Conservation (phyloP, 2,113 vertebrate species). For the Paramisgurnus dabryanus region DNA sequence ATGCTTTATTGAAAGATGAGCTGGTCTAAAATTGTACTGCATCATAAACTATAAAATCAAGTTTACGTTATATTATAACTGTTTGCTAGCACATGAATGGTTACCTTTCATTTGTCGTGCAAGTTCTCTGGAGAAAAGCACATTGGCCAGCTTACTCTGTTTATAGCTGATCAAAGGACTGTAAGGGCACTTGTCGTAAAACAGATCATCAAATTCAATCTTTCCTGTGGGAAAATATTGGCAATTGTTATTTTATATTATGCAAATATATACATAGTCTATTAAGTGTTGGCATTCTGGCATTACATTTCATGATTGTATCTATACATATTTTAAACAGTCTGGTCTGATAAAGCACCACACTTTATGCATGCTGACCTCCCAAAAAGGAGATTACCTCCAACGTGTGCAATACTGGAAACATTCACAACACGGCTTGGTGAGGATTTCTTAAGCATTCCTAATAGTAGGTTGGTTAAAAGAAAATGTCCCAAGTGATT, state of each 20-base stretch:
- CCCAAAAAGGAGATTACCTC: constrained; percentile 50
- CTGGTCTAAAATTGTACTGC: background rate
- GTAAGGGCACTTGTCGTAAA: constrained; percentile 67
- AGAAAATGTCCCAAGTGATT: constrained; percentile 79
- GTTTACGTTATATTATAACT: no score
- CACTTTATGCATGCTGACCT: background rate
- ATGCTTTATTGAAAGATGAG: background rate
- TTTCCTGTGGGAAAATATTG: constrained; percentile 56
- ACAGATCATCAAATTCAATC: constrained; percentile 72
- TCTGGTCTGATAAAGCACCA: background rate
- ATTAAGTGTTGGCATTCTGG: no score
- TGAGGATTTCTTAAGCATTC: constrained; percentile 66
- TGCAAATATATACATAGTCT: no score
- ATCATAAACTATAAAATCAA: no score
- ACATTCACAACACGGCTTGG: constrained; percentile 73
- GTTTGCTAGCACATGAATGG: background rate
- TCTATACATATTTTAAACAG: background rate
- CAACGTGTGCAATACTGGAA: constrained; percentile 71
- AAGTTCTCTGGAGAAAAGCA: constrained; percentile 75
- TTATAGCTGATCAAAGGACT: constrained; percentile 68
- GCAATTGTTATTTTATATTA: background rate
- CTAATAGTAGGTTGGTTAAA: constrained; percentile 72
- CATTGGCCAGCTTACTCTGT: constrained; percentile 78
- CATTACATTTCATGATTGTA: no score
- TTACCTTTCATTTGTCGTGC: constrained; percentile 63